Conservation (phyloP, 2,888 invertebrate species). For the Tolmerus cingulatus region DNA sequence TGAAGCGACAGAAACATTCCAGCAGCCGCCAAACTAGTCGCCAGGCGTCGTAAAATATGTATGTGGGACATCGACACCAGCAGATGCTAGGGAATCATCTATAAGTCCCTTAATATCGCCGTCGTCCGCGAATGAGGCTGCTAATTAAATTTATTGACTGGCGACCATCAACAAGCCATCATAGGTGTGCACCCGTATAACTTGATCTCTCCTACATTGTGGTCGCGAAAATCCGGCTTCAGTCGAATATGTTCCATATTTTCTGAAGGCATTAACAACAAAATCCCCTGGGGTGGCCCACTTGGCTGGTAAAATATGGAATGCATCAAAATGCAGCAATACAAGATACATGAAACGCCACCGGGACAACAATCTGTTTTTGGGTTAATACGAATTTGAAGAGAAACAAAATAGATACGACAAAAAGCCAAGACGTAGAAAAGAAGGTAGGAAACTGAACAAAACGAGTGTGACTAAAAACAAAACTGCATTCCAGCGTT, state of each 20-base stretch:
- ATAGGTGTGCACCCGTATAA: slow-evolving; percentile 11
- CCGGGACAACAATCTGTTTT: slow-evolving; percentile 25
- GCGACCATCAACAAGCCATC: neutral
- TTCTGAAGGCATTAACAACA: slow-evolving; percentile 13
- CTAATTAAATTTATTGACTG: neutral
- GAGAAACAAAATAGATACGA: neutral
- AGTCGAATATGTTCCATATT: neutral
- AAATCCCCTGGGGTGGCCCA: neutral
- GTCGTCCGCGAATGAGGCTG: neutral
- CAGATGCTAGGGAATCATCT: neutral
- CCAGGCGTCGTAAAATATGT: neutral
- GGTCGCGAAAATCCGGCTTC: neutral
- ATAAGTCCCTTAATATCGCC: neutral
- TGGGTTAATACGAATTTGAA: slow-evolving; percentile 24
- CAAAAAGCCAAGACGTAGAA: no score
- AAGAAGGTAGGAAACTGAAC: neutral
- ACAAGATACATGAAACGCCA: neutral
- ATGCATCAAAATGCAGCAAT: neutral
- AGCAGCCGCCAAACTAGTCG: neutral
- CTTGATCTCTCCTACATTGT: neutral
- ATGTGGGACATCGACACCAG: neutral
- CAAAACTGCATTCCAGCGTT: slow-evolving; percentile 35
- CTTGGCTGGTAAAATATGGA: neutral
- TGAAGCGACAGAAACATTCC: neutral
- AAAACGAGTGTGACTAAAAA: slow-evolving; percentile 7